Evolutionary conservation across 35 echinoderm and acorn worm genomes (phyloP).

Genomic region (Apostichopus japonicus): DNA sequence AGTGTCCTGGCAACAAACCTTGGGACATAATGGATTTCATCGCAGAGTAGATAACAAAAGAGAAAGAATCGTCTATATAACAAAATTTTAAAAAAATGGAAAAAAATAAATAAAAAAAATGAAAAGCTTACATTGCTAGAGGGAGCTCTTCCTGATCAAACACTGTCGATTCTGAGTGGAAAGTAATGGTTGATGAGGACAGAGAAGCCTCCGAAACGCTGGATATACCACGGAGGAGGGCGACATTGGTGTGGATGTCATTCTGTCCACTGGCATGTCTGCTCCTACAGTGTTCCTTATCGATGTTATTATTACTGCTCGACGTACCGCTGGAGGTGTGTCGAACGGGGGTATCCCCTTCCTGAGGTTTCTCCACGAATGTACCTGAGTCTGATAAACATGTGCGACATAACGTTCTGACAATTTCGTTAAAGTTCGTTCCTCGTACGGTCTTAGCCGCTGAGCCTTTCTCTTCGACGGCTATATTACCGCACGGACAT

Average conservation of each 20-base stretch:
- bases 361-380: background rate
- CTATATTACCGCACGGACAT: background rate
- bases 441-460: background rate
- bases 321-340: background rate
- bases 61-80: too few species aligned
- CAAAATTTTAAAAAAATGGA: too few species aligned
- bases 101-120: background rate
- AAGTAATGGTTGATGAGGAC: conserved; percentile 51
- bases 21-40: too few species aligned
- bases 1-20: too few species aligned
- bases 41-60: too few species aligned
- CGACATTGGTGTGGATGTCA: background rate
- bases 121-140: conserved; percentile 77
- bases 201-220: conserved; percentile 52
- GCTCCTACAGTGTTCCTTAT: background rate
- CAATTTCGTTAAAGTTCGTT: background rate
- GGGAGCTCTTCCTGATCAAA: conserved; percentile 89
- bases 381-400: background rate
- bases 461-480: background rate
- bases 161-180: conserved; percentile 48
- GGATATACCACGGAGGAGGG: background rate
- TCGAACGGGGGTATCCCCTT: background rate
- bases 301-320: background rate
- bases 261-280: conserved; percentile 29
- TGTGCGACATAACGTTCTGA: background rate